These are phyloP conservation scores for Amphilophus citrinellus DNA, from an alignment of 2,113 vertebrate genomes.

Conservation along the genomic window DNA sequence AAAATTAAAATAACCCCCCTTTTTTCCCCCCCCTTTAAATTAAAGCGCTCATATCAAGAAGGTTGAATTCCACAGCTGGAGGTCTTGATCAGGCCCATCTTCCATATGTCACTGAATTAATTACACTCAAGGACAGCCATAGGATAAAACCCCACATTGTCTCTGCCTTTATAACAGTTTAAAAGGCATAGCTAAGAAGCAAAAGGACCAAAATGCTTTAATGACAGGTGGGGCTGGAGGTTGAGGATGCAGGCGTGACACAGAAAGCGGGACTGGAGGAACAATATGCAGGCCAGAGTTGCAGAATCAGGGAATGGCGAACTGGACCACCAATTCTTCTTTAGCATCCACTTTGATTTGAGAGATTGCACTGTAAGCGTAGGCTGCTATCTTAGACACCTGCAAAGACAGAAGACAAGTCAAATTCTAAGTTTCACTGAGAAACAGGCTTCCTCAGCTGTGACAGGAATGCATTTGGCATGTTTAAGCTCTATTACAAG, in stretches of 20 bases:
- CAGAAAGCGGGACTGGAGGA: conserved; percentile 32
- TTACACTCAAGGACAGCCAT: conserved; percentile 17
- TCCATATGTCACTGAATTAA: conserved; percentile 14
- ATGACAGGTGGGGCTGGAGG: conserved; percentile 46
- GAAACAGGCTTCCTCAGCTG: not conserved
- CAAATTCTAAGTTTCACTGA: not conserved
- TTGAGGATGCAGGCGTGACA: conserved; percentile 50
- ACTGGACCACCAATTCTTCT: conserved; percentile 97
- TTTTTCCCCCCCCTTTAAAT: not conserved
- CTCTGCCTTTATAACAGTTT: conserved; percentile 43
- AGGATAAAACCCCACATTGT: conserved; percentile 33
- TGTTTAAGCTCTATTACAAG: conserved; percentile 16
- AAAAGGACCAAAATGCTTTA: conserved; percentile 52
- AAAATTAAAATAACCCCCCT: not conserved
- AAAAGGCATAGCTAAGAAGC: conserved; percentile 51
- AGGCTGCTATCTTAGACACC: conserved; percentile 95
- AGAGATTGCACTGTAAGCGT: conserved; percentile 96
- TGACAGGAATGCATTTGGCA: not conserved
- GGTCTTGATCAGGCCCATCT: conserved; percentile 14
- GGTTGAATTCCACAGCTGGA: conserved; percentile 18
- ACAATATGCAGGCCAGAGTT: conserved; percentile 15
- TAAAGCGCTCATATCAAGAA: conserved; percentile 3
- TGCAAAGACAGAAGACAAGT: conserved; percentile 63
- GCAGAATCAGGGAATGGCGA: conserved; percentile 90
- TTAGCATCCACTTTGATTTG: conserved; percentile 96